A percentile compares a stretch with the other conserved stretches of the same genome.
phyloP scores from a whole-genome alignment of 2,113 vertebrate genomes.

The Anolis sagrei region DNA sequence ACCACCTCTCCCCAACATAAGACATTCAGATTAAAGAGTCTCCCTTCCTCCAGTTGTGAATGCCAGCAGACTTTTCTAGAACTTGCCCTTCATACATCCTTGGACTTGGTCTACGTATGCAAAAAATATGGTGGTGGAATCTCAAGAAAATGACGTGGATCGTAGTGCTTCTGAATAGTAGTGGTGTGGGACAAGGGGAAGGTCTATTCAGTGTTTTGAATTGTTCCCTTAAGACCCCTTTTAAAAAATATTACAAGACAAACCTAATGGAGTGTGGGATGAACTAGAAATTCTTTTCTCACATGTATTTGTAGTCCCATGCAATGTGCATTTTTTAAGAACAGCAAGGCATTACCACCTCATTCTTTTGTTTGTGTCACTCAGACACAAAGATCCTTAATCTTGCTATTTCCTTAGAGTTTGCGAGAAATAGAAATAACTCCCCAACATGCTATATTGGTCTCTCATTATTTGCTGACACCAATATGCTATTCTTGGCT shows the following conservation, averaged over 20 bases:
- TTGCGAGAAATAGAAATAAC: no score
- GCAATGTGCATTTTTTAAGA: not conserved
- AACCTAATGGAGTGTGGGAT: not conserved
- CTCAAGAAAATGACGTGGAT: no score
- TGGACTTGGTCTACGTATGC: not conserved
- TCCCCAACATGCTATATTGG: not conserved
- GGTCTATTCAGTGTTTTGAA: not conserved
- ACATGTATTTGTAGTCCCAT: not conserved
- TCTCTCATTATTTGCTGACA: not conserved
- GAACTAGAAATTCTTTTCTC: not conserved
- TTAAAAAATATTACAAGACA: no score
- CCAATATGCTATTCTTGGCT: not conserved
- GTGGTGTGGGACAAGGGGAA: no score
- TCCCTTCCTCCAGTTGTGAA: no score
- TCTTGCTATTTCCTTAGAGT: no score
- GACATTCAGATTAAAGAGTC: no score
- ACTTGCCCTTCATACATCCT: not conserved
- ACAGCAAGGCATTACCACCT: not conserved
- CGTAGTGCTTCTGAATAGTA: no score
- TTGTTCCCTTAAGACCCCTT: not conserved
- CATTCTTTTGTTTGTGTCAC: no score
- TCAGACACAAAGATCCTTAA: no score
- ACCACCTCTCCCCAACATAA: not conserved
- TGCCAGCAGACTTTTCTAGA: not conserved
- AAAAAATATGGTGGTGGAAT: not conserved